Conservation (phyloP, 2,888 invertebrate species). For the Acronicta psi region DNA sequence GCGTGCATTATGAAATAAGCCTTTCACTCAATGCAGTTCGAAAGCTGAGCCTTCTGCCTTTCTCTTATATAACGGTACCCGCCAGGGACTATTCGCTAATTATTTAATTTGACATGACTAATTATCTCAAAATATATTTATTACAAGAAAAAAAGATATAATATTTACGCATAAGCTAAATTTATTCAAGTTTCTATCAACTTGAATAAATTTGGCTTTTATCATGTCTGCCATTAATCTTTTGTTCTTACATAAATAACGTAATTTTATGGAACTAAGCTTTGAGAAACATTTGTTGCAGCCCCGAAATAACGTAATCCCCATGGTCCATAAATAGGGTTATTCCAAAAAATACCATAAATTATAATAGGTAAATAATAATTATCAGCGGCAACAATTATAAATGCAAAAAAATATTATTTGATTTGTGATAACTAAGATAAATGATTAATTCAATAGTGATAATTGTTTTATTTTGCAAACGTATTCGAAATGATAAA, state of each 20-base stretch:
- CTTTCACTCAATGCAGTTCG: conserved; percentile 65
- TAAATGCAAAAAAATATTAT: no score
- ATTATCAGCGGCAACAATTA: no score
- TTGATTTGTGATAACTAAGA: no score
- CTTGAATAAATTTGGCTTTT: conserved; percentile 37
- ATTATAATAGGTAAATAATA: no score
- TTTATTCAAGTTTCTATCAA: neutral
- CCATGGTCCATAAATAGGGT: no score
- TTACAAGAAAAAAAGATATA: conserved; percentile 10
- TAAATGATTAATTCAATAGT: no score
- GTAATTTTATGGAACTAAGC: conserved; percentile 1
- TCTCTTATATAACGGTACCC: conserved; percentile 62
- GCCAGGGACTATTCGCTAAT: conserved; percentile 40
- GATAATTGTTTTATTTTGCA: no score
- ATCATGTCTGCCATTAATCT: conserved; percentile 35
- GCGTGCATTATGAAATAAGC: conserved; percentile 62
- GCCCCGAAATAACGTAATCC: no score
- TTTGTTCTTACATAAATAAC: conserved; percentile 17
- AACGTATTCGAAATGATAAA: no score
- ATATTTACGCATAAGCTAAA: conserved; percentile 18
- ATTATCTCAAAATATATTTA: conserved; percentile 21
- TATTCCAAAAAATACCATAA: no score
- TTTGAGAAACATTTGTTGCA: conserved; percentile 1
- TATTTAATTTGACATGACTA: conserved; percentile 45
- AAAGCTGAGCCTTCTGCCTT: conserved; percentile 63